These are phyloP conservation scores for Heliconius sara DNA, from an alignment of 2,888 invertebrate genomes.

Conservation along the genomic window DNA sequence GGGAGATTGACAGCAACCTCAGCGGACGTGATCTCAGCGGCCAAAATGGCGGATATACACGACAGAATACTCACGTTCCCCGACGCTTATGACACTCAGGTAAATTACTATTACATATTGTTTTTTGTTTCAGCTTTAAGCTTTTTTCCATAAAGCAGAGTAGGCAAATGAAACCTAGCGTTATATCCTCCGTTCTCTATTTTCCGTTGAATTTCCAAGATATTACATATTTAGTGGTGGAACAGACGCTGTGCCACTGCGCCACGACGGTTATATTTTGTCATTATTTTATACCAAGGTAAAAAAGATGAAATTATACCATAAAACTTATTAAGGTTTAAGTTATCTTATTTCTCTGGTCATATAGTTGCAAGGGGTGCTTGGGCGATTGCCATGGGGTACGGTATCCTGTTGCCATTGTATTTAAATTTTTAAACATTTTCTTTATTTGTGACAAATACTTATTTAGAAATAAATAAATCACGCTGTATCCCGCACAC, in stretches of 20 bases:
- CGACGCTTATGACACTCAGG: constrained; percentile 92
- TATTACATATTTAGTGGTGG: not conserved
- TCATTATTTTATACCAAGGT: too few relatives aligned
- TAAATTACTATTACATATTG: constrained; percentile 53
- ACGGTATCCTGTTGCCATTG: too few relatives aligned
- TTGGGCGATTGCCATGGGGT: too few relatives aligned
- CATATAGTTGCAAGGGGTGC: too few relatives aligned
- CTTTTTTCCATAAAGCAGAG: not conserved
- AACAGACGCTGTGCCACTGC: not conserved
- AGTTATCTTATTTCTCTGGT: not conserved
- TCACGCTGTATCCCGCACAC: too few relatives aligned
- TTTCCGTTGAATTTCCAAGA: too few relatives aligned
- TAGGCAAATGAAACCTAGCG: too few relatives aligned
- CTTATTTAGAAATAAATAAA: too few relatives aligned
- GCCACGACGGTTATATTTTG: too few relatives aligned
- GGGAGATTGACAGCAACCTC: constrained; percentile 91
- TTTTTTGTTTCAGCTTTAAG: not conserved
- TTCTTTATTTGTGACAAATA: too few relatives aligned
- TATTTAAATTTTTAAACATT: too few relatives aligned
- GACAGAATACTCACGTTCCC: constrained; percentile 96
- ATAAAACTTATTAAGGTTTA: not conserved
- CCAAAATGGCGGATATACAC: constrained; percentile 97
- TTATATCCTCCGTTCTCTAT: too few relatives aligned
- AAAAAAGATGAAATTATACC: not conserved
- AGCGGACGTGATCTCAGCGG: constrained; percentile 94